Conservation (phyloP, 1,140 invertebrate species). For the Leucophenga varia region DNA sequence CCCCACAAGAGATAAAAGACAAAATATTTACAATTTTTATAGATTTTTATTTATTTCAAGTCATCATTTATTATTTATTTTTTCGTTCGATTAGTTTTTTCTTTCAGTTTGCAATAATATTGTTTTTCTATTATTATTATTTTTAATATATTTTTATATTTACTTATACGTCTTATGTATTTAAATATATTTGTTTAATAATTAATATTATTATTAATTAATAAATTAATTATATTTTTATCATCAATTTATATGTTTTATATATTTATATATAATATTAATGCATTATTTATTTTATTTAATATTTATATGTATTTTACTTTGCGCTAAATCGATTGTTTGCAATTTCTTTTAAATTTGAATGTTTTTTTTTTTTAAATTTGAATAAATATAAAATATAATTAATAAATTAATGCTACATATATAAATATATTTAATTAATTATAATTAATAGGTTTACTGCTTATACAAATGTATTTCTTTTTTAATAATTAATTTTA, state of each 20-base stretch:
- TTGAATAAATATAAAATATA: constrained; percentile 21
- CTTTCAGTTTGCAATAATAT: too few relatives aligned
- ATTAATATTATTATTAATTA: too few relatives aligned
- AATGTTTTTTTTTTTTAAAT: constrained; percentile 4
- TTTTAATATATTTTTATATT: too few relatives aligned
- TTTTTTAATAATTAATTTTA: constrained; percentile 50
- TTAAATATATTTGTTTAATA: too few relatives aligned
- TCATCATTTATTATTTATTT: too few relatives aligned
- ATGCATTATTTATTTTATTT: constrained; percentile 20
- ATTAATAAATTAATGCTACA: constrained; percentile 45
- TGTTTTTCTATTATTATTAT: too few relatives aligned
- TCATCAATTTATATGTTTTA: constrained; percentile 18
- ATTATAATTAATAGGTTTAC: constrained; percentile 39
- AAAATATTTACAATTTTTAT: too few relatives aligned
- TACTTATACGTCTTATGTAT: too few relatives aligned
- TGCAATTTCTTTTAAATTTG: constrained; percentile 12
- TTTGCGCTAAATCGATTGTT: constrained; percentile 20
- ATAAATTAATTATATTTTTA: constrained; percentile 10
- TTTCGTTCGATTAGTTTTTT: too few relatives aligned
- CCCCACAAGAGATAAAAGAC: too few relatives aligned
- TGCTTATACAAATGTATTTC: too few relatives aligned
- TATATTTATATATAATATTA: constrained; percentile 3
- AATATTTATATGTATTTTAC: constrained; percentile 14
- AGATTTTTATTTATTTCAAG: too few relatives aligned
- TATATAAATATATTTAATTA: constrained; percentile 28